Evolutionary conservation across 2,888 invertebrate genomes (phyloP), one percentile per base, ranked within the genome.

Genomic region (Leucozona laternaria): DNA sequence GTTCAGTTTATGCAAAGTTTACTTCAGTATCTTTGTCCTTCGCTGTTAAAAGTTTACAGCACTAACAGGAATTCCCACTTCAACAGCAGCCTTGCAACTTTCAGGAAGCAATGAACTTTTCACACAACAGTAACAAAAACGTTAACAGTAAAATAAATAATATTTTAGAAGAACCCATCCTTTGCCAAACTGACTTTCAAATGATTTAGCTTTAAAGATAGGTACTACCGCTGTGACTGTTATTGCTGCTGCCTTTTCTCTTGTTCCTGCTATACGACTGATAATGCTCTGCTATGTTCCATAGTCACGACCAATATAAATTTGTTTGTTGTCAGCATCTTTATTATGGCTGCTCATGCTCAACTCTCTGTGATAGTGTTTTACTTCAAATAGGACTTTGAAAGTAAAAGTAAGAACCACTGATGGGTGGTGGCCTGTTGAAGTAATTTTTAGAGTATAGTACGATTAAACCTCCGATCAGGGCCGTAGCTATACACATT

Each of bases 291-390:
- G 13, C 76, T 70, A 71, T 77, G 77, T 77, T 64, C 22, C 31
- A 66, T 43, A 81, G 77, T 81, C 77, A 76, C 76, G 76, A 70
- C 68, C 68, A 53, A 80, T 60, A 80, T 80, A 80, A 76, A 80
- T 80, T 77, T 81, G 81, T 64, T 77, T 62, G 71, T 71, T 81
- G 77, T 71, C 77, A 77, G 81, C 77, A 81, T 81, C 81, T 81
- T 81, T 81, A 81, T 81, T 81, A 81, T 81, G 64, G 70, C 70
- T 71, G 62, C 64, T 45, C 45, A 17, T 45, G n/a, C n/a, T 75
- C 50, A 28, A 48, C 40, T 80, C 50, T 50, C 45, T 22, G 62
- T 40, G 17, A 68, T 31, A 53, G 34, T 80, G 48, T 62, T 45
- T 62, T 57, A 13, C 55, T 70, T 55, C n/a, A 64, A 81, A 80